These are phyloP conservation scores for Akabosia matsudoensis DNA, from an alignment of 1,140 invertebrate genomes.

Conservation along the genomic window DNA sequence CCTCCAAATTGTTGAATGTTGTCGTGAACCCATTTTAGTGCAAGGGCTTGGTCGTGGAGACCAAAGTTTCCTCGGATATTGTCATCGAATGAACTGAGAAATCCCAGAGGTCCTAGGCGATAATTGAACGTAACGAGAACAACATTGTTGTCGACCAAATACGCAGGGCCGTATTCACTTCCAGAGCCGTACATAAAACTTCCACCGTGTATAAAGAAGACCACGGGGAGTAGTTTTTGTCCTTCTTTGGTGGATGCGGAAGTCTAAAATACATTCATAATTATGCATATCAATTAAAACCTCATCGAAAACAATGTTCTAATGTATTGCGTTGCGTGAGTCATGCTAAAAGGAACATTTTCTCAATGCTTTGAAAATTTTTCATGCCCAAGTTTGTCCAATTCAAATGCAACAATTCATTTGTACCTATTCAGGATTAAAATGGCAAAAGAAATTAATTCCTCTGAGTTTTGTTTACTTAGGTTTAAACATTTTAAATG, in stretches of 20 bases:
- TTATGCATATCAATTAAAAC: too few relatives aligned
- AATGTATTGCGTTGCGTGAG: not conserved
- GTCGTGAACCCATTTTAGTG: slow-evolving; percentile 27
- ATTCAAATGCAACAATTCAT: too few relatives aligned
- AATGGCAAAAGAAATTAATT: too few relatives aligned
- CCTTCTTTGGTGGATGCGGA: not conserved
- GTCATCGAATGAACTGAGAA: not conserved
- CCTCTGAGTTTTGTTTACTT: too few relatives aligned
- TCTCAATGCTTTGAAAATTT: too few relatives aligned
- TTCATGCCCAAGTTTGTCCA: not conserved
- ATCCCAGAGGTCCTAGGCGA: not conserved
- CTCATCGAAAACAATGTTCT: too few relatives aligned
- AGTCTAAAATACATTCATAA: slow-evolving; percentile 1
- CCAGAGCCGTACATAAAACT: not conserved
- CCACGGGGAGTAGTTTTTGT: not conserved
- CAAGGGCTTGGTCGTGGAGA: slow-evolving; percentile 16
- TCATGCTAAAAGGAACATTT: too few relatives aligned
- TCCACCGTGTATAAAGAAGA: slow-evolving; percentile 21
- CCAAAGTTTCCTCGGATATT: not conserved
- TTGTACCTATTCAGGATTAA: too few relatives aligned
- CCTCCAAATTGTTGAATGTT: slow-evolving; percentile 29
- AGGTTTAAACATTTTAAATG: too few relatives aligned
- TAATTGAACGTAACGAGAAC: slow-evolving; percentile 3
- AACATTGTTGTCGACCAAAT: not conserved
- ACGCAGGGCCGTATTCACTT: slow-evolving; percentile 4